Evolutionary conservation across 2,888 invertebrate species (phyloP), one percentile per base, ranked within the genome.

Genomic region (Calameuta pallipes): DNA sequence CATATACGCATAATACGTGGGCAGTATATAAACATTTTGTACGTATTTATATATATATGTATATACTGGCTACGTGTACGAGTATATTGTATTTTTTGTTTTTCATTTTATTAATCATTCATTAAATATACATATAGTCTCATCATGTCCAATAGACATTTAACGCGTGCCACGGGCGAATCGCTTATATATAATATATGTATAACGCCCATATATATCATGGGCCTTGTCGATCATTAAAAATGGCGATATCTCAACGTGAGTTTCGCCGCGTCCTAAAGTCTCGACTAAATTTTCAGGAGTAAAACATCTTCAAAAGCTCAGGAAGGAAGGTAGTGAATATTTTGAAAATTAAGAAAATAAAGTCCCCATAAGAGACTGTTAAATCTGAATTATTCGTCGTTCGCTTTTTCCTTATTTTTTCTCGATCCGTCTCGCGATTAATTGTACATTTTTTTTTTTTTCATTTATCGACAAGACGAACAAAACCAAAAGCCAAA

Each of bases 121-220:
- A 68, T 41, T 70, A 34, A 41, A 73, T 76, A 73, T 69, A 37
- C 74, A 76, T 36, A 69, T 78, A 75, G 31, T 11, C 36, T 56
- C 35, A 6, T n/a, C 75, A 71, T 30, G 41, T 56, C 41, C 23
- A 56, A 56, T 56, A 56, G 41, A 56, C 41, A 56, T 56, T 56
- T 56, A 56, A 56, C 41, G 41, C 41, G 23, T 56, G 41, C 41
- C 41, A 56, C 41, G 41, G 41, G 41, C 41, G 41, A 56, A 56
- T 56, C 41, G 41, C 41, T 56, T 56, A 56, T 56, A 56, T 56
- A 56, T 56, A 56, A 23, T 56, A 23, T 56, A 23, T 56, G 9
- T 56, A 9, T 56, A 56, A 23, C 0, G 9, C 41, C 41, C 41
- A 56, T 56, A 56, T 15, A 41, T 56, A 56, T 56, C 9, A 56